A percentile compares a stretch with the other conserved stretches of the same genome.
phyloP scores from a whole-genome alignment of 2,888 invertebrate species.

The Scaptomyza cyrtandrae region DNA sequence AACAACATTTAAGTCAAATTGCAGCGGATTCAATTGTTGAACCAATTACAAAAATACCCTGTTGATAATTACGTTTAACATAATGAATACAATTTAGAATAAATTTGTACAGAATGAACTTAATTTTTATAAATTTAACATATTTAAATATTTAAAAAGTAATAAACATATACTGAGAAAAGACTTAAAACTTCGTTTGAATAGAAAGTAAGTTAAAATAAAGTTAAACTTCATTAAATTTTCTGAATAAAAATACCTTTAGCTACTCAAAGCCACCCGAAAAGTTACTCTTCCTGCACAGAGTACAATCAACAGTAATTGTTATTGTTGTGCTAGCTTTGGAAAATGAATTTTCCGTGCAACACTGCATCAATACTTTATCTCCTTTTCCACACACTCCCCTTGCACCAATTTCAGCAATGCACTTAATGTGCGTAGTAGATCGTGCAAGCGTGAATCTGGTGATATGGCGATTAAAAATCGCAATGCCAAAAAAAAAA shows the following conservation, averaged over 20 bases:
- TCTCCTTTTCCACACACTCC: not conserved
- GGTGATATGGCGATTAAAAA: constrained; percentile 79
- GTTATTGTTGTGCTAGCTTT: constrained; percentile 72
- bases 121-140: no score
- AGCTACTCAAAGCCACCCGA: not conserved
- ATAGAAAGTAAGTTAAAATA: no score
- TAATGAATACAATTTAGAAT: no score
- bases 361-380: constrained; percentile 21
- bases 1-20: constrained; percentile 35
- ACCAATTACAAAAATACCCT: constrained; percentile 25
- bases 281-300: not conserved
- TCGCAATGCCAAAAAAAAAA: constrained; percentile 53
- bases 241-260: no score
- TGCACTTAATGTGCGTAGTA: constrained; percentile 77
- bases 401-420: not conserved
- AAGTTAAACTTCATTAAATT: no score
- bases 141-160: not conserved
- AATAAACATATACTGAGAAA: not conserved
- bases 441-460: constrained; percentile 78
- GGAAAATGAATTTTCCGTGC: constrained; percentile 56
- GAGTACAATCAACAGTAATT: constrained; percentile 56
- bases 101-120: no score
- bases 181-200: not conserved
- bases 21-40: constrained; percentile 4
- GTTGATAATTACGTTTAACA: not conserved